Evolutionary conservation across 2,888 invertebrate genomes (phyloP), one percentile per base, ranked within the genome.

Genomic region (Diarsia brunnea): DNA sequence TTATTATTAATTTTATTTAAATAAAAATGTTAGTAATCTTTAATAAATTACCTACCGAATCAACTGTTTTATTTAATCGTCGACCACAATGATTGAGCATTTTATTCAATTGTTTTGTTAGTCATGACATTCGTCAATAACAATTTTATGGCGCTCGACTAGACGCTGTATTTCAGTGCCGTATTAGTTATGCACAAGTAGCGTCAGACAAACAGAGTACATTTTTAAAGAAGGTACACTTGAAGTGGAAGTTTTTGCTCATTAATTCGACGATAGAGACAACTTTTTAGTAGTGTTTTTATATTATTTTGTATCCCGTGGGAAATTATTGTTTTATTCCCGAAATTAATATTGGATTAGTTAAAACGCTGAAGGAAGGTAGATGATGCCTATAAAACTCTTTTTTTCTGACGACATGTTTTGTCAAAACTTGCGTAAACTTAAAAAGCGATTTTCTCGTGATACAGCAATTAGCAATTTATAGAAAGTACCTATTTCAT

Each of bases 291-390:
- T 69, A n/a, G 60, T 47, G 14, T 55, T 73, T 66, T 60, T 61
- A 60, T 60, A 19, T 53, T 24, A 12, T 60, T 69, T 79, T 61
- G 27, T 45, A 5, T 69, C 88, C 64, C 80, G 14, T 77, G 89
- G 84, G 88, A 89, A 90, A 89, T 90, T 83, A 84, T 73, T 68
- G 79, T 85, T 53, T 85, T 79, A 77, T 81, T 71, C 73, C 73
- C 43, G 67, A 83, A 89, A 86, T 86, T 73, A 85, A 88, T 80
- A 80, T 71, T 82, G 69, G 72, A 87, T 82, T n/a, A 19, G 38
- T 43, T 38, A 19, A 12, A 43, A 63, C 7, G 24, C 19, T 8
- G 21, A 60, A 77, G 8, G 14, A 4, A n/a, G n/a, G 14, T 0
- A 7, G 14, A 14, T n/a, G 61, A 63, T 14, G n/a, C n/a, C 61